A percentile compares a stretch with the other conserved stretches of the same genome.
Conservation (phyloP, 2,888 invertebrate species). For the Patella depressa region DNA sequence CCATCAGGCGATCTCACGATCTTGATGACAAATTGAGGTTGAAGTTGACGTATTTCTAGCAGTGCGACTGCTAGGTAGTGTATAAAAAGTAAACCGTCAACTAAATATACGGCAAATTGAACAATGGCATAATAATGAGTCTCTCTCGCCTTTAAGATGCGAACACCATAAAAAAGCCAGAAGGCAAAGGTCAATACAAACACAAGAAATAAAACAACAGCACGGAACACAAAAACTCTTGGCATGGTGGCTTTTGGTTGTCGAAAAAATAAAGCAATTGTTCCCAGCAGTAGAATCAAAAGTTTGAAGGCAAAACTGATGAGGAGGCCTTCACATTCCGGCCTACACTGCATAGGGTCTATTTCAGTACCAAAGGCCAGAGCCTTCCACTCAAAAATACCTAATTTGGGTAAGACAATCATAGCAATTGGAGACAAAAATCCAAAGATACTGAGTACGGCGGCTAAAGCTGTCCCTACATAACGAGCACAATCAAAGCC, state of each 20-base stretch:
- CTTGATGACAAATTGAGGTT: conserved; percentile 81
- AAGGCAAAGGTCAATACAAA: conserved; percentile 94
- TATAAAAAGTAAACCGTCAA: conserved; percentile 93
- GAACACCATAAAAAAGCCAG: conserved; percentile 98
- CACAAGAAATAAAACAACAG: conserved; percentile 88
- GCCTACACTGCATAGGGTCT: conserved; percentile 42
- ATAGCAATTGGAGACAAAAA: conserved; percentile 94
- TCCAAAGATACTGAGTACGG: conserved; percentile 84
- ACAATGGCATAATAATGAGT: conserved; percentile 85
- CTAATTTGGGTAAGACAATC: conserved; percentile 91
- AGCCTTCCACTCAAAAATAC: conserved; percentile 74
- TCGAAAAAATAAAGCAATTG: conserved; percentile 93
- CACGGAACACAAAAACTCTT: conserved; percentile 90
- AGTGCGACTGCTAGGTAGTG: conserved; percentile 94
- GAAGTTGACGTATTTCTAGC: conserved; percentile 92
- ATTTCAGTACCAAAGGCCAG: background rate
- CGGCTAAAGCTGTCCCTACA: conserved; percentile 84
- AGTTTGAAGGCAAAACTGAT: conserved; percentile 93
- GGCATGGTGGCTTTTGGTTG: conserved; percentile 90
- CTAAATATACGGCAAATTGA: conserved; percentile 90
- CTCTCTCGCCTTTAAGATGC: conserved; percentile 74
- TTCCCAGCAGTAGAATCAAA: conserved; percentile 87
- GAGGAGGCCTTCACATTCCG: conserved; percentile 83
- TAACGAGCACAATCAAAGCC: conserved; percentile 74
- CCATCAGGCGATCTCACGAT: conserved; percentile 96